phyloP scores from a whole-genome alignment of 2,888 invertebrate species.

The Caenorhabditis afra region DNA sequence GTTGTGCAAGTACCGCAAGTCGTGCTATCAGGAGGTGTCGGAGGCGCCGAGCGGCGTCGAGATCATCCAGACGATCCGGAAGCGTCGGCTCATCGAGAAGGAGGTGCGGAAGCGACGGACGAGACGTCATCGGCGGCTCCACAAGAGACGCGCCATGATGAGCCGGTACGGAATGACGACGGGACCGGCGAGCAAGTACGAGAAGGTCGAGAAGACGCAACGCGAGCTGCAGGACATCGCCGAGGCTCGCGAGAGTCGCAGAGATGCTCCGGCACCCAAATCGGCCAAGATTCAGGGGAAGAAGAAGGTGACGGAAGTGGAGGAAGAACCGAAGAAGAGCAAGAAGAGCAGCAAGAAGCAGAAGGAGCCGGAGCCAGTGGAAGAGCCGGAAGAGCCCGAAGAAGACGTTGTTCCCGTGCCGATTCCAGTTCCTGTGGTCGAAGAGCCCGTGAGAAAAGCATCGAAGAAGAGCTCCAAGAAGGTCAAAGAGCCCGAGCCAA shows the following conservation, averaged over 20 bases:
- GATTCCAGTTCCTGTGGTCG: too few relatives aligned
- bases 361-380: constrained; percentile 24
- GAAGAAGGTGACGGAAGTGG: constrained; percentile 42
- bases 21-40: constrained; percentile 71
- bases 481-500: background rate
- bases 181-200: constrained; percentile 28
- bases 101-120: constrained; percentile 59
- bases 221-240: constrained; percentile 55
- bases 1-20: constrained; percentile 73
- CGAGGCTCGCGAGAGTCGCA: constrained; percentile 36
- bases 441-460: constrained; percentile 31
- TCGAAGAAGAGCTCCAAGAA: constrained; percentile 25
- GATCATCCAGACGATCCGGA: constrained; percentile 63
- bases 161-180: constrained; percentile 41
- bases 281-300: constrained; percentile 41
- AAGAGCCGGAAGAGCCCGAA: constrained; percentile 39
- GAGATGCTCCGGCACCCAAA: constrained; percentile 41
- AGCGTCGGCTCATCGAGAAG: constrained; percentile 61
- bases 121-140: constrained; percentile 42
- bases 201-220: constrained; percentile 54
- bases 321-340: constrained; percentile 30
- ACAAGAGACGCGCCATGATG: constrained; percentile 44
- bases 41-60: constrained; percentile 58
- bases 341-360: constrained; percentile 34
- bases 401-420: constrained; percentile 10